Conservation (phyloP, 2,888 invertebrate species). For the Melipona beecheii region DNA sequence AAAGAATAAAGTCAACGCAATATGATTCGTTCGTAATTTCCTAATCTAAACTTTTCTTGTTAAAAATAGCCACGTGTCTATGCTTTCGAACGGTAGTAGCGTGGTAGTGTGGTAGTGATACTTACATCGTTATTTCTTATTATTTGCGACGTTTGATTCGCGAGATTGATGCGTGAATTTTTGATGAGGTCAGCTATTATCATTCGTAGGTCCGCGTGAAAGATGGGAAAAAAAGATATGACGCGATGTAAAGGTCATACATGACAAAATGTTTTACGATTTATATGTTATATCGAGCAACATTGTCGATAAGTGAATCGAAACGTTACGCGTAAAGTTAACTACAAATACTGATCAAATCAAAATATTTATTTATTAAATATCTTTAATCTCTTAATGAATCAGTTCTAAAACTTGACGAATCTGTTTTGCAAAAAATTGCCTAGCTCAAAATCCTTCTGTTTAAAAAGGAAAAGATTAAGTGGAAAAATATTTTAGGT, state of each 20-base stretch:
- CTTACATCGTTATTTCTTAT: not conserved
- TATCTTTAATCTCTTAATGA: not conserved
- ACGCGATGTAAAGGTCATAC: slow-evolving; percentile 24
- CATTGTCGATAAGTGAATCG: not conserved
- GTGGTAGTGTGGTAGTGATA: no score
- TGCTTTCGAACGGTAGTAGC: not conserved
- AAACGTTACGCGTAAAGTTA: not conserved
- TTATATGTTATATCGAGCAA: not conserved
- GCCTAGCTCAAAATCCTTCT: not conserved
- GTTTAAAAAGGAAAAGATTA: not conserved
- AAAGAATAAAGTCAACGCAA: no score
- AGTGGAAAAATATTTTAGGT: not conserved
- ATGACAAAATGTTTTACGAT: not conserved
- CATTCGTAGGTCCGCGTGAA: slow-evolving; percentile 1
- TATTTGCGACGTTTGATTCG: slow-evolving; percentile 7
- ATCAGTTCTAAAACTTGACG: not conserved
- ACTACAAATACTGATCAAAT: no score
- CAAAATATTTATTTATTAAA: no score
- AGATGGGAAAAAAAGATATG: slow-evolving; percentile 14
- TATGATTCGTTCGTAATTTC: no score
- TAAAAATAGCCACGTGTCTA: not conserved
- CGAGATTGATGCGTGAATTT: not conserved
- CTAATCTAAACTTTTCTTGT: not conserved
- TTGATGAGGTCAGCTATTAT: slow-evolving; percentile 42
- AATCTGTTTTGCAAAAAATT: not conserved